Evolutionary conservation across 37 sponge, comb jelly and placozoan species (phyloP).

Genomic region (Aplysina aerophoba): DNA sequence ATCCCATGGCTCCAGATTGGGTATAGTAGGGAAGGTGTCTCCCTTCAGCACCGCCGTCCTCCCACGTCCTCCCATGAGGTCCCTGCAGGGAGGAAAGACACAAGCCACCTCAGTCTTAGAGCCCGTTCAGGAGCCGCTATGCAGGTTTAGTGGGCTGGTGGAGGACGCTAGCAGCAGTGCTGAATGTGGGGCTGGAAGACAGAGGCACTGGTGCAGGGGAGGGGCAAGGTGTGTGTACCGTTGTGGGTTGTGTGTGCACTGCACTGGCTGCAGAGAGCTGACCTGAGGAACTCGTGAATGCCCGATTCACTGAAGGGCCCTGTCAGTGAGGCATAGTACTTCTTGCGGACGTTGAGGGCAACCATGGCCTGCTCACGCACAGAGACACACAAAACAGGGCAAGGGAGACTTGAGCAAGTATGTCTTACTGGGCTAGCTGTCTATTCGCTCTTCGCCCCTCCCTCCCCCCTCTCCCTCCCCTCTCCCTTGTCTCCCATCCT

Average conservation of each 20-base stretch:
- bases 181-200: too few relatives aligned
- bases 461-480: too few relatives aligned
- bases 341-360: slow-evolving; percentile 76
- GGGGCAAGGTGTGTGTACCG: background rate
- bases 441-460: too few relatives aligned
- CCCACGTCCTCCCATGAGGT: slow-evolving; percentile 66
- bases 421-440: too few relatives aligned
- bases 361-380: slow-evolving; percentile 67
- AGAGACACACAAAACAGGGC: too few relatives aligned
- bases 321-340: slow-evolving; percentile 71
- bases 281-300: slow-evolving; percentile 81
- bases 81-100: slow-evolving; percentile 33
- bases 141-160: too few relatives aligned
- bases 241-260: background rate
- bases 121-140: too few relatives aligned
- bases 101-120: too few relatives aligned
- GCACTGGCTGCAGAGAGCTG: background rate
- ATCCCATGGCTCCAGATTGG: slow-evolving; percentile 86
- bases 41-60: slow-evolving; percentile 52
- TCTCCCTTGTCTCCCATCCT: too few relatives aligned
- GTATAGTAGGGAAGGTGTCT: slow-evolving; percentile 61
- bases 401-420: too few relatives aligned
- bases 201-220: too few relatives aligned
- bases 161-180: too few relatives aligned
- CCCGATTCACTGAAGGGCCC: slow-evolving; percentile 82